A percentile compares a stretch with the other conserved stretches of the same genome.
phyloP scores from a whole-genome alignment of 2,888 invertebrate species.

The Pristionchus arcanus region DNA sequence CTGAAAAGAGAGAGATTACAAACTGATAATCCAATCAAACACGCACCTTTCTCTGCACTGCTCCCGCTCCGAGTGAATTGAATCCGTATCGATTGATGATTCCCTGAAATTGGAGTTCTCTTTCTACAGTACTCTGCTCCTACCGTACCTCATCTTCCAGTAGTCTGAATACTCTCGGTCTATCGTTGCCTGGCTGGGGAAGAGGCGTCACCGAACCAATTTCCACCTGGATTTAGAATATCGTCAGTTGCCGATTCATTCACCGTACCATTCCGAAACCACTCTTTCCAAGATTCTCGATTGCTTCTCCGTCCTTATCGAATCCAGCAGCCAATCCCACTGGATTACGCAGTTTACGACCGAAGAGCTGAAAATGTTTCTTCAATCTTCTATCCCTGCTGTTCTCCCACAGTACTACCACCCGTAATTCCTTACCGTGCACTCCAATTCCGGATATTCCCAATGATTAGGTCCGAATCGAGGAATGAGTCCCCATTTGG shows the following conservation, averaged over 20 bases:
- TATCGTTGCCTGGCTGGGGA: conserved; percentile 93
- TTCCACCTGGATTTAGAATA: conserved; percentile 85
- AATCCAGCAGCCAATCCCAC: conserved; percentile 97
- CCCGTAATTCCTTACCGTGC: conserved; percentile 54
- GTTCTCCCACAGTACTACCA: background rate
- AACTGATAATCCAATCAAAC: background rate
- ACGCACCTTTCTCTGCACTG: conserved; percentile 71
- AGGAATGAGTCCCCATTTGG: conserved; percentile 73
- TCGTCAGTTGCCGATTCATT: background rate
- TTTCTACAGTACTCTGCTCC: background rate
- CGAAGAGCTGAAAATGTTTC: conserved; percentile 64
- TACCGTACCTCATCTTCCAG: conserved; percentile 87
- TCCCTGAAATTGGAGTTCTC: conserved; percentile 62
- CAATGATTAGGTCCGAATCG: conserved; percentile 69
- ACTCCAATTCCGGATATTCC: conserved; percentile 74
- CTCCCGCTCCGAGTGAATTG: conserved; percentile 92
- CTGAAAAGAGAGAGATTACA: background rate
- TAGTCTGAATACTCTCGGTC: conserved; percentile 93
- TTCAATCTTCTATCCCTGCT: background rate
- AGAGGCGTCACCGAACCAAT: conserved; percentile 92
- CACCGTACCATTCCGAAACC: conserved; percentile 96
- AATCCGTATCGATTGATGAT: conserved; percentile 86
- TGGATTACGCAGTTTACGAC: conserved; percentile 88
- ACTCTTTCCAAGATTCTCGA: conserved; percentile 86
- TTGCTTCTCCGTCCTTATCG: conserved; percentile 96